Conservation (phyloP, 2,888 invertebrate species). For the Melanophora roralis region DNA sequence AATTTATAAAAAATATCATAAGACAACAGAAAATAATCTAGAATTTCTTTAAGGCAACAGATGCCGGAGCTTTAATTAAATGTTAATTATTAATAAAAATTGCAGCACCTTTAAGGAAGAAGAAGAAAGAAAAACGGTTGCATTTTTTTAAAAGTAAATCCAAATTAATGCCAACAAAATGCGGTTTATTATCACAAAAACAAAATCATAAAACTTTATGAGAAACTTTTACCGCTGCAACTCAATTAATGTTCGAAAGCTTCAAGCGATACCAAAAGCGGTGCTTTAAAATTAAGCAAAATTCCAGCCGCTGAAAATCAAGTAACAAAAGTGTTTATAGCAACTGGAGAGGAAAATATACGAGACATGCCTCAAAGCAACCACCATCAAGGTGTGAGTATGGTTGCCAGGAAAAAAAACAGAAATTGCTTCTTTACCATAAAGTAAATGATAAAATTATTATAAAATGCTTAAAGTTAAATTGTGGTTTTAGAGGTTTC, state of each 20-base stretch:
- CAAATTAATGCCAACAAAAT: background rate
- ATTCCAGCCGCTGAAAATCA: background rate
- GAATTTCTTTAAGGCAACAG: background rate
- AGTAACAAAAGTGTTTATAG: background rate
- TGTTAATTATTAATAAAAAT: background rate
- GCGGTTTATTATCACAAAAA: constrained; percentile 15
- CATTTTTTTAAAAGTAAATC: background rate
- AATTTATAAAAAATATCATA: constrained; percentile 4
- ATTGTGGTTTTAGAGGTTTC: constrained; percentile 20
- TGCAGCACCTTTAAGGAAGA: background rate
- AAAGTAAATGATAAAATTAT: constrained; percentile 61
- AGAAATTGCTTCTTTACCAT: constrained; percentile 54
- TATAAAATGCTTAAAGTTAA: constrained; percentile 52
- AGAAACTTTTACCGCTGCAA: constrained; percentile 19
- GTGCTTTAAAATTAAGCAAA: background rate
- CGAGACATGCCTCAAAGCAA: constrained; percentile 7
- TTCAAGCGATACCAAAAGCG: background rate
- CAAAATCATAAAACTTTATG: constrained; percentile 39
- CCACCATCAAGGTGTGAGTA: constrained; percentile 33
- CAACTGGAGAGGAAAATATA: background rate
- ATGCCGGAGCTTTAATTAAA: background rate
- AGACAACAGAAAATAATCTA: background rate
- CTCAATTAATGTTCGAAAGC: constrained; percentile 51
- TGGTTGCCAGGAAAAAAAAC: constrained; percentile 3
- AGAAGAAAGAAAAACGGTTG: background rate